Conservation (phyloP, 2,888 invertebrate species). For the Drosophila incognita region DNA sequence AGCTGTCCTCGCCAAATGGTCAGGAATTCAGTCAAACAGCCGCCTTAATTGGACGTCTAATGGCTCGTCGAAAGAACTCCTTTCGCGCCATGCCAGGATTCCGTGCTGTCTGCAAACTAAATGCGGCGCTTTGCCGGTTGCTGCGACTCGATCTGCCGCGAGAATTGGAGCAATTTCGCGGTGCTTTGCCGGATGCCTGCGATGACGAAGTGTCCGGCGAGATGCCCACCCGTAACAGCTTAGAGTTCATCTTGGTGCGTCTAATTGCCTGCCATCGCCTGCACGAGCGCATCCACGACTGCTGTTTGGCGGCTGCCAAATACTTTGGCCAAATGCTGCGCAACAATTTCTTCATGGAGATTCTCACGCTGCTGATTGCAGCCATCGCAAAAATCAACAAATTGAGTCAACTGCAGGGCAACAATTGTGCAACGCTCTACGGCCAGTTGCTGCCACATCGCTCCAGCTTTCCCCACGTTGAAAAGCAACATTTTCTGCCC, state of each 20-base stretch:
- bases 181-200: conserved; percentile 76
- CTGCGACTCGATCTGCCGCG: conserved; percentile 76
- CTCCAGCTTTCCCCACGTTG: conserved; percentile 68
- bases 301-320: conserved; percentile 73
- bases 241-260: conserved; percentile 78
- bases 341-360: conserved; percentile 82
- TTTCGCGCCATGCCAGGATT: conserved; percentile 82
- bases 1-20: conserved; percentile 37
- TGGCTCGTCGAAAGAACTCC: conserved; percentile 83
- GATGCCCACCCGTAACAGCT: conserved; percentile 77
- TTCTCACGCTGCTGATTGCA: conserved; percentile 75
- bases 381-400: conserved; percentile 77
- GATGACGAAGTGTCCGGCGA: conserved; percentile 53
- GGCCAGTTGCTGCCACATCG: conserved; percentile 57
- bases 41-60: conserved; percentile 81
- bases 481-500: conserved; percentile 59
- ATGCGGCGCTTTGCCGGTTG: conserved; percentile 80
- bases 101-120: conserved; percentile 79
- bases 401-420: conserved; percentile 61
- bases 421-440: conserved; percentile 69
- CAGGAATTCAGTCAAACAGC: conserved; percentile 75
- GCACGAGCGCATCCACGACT: conserved; percentile 73
- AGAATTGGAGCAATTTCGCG: conserved; percentile 74
- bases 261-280: conserved; percentile 74
- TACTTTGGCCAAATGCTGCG: conserved; percentile 78